Base-by-base conservation (phyloP, 2,888 invertebrate genomes). In the Rhaphigaster nebulosa region DNA sequence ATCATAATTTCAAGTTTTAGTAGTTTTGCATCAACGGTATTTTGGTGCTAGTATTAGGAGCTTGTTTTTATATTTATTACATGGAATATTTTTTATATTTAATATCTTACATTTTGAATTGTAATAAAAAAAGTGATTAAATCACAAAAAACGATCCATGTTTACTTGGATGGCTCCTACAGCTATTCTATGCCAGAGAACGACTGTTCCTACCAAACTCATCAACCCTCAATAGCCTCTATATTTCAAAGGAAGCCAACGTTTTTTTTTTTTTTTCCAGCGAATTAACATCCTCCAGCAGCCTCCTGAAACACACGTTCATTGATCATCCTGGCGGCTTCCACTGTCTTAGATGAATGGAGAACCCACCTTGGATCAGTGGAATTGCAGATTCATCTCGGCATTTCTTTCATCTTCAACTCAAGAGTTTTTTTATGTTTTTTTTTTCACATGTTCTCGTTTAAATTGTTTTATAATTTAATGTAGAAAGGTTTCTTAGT, bases 301-400 rank as follows among this genome's bases (percentile, higher is more conserved):
- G 45, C 84, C 84, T 50, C 45, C 84, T n/a, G 45, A 6, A 84
- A 84, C 45, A 50, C 45, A 84, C 45, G n/a, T 50, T 84, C 84
- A 84, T 84, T 84, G 45, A 84, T 84, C 84, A 84, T 84, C n/a
- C 84, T 50, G 70, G 29, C 70, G 34, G 70, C 84, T 84, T n/a
- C 45, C 84, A 13, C 45, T 84, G 45, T 84, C 84, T 84, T 45
- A 84, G 84, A 45, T 84, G 45, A 84, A 84, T 84, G 84, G 84
- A 41, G 45, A 20, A 20, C 23, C 34, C 34, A 18, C 70, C 70
- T 76, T 76, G 38, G 38, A 76, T 76, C 70, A 76, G 20, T 38
- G 34, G 70, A 76, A 38, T n/a, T 76, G 34, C 34, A 76, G 70
- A 76, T 76, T 76, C 70, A 76, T 76, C 70, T 76, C 70, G 70